Evolutionary conservation across 2,888 invertebrate genomes (phyloP).

Genomic region (Eupithecia tripunctaria): DNA sequence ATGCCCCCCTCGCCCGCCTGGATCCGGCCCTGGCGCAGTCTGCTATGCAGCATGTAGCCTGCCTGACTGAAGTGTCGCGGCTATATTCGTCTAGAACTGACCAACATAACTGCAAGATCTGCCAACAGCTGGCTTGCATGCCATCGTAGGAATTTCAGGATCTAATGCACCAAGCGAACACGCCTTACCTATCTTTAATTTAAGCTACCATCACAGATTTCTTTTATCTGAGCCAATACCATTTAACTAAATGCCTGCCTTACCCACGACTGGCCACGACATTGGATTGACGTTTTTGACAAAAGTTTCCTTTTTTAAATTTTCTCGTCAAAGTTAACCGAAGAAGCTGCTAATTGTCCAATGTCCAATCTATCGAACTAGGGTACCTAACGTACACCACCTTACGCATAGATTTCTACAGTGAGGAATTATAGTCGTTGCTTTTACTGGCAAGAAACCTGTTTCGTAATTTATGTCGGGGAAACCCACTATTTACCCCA

Average conservation of each 20-base stretch:
- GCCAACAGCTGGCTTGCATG: slow-evolving; percentile 43
- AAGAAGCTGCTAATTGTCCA: no score
- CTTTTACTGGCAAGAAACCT: neutral
- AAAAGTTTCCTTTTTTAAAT: no score
- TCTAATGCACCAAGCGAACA: neutral
- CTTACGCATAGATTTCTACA: no score
- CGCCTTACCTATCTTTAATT: neutral
- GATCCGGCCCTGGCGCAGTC: slow-evolving; percentile 34
- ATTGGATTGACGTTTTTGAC: no score
- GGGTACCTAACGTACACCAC: no score
- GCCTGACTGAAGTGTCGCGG: slow-evolving; percentile 24
- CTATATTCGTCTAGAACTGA: slow-evolving; percentile 43
- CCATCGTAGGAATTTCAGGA: slow-evolving; percentile 19
- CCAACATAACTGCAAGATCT: slow-evolving; percentile 42
- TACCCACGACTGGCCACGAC: no score
- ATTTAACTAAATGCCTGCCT: no score
- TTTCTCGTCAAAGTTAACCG: no score
- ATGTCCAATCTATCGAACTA: no score
- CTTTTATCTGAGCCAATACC: no score
- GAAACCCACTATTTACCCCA: neutral
- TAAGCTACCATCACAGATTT: no score
- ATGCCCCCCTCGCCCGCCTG: neutral
- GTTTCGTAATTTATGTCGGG: neutral
- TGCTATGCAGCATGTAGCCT: slow-evolving; percentile 27
- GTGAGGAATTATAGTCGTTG: no score